These are phyloP conservation scores for Venturia canescens DNA, from an alignment of 1,140 invertebrate genomes.

Conservation along the genomic window DNA sequence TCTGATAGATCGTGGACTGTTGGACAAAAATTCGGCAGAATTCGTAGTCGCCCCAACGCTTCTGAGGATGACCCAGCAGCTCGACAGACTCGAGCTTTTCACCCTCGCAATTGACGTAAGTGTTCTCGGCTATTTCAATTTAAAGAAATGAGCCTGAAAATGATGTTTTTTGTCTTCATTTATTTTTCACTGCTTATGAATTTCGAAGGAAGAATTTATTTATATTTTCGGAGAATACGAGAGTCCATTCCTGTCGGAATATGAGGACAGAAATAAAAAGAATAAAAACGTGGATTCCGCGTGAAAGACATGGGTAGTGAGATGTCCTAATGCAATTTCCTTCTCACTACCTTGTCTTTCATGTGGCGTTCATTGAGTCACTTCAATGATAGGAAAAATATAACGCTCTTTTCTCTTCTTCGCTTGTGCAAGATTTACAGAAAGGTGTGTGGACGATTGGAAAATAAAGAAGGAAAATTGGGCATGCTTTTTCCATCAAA, in stretches of 20 bases:
- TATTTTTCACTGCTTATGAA: not conserved
- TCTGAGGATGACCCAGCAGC: conserved; percentile 58
- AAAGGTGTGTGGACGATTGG: not conserved
- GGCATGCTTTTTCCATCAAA: conserved; percentile 82
- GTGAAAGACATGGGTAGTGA: conserved; percentile 98
- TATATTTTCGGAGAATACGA: not conserved
- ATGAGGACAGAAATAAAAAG: conserved; percentile 32
- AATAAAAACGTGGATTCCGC: conserved; percentile 64
- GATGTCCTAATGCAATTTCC: conserved; percentile 82
- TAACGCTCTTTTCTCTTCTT: not conserved
- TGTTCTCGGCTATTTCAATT: conserved; percentile 50
- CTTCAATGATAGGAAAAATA: conserved; percentile 9
- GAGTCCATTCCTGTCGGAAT: not conserved
- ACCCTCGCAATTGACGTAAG: conserved; percentile 75
- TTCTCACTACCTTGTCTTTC: conserved; percentile 98
- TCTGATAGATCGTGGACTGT: conserved; percentile 80
- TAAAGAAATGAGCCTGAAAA: not conserved
- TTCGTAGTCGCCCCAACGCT: conserved; percentile 71
- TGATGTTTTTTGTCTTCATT: no score
- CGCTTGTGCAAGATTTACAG: not conserved
- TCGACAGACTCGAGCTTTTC: conserved; percentile 75
- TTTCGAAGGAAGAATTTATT: conserved; percentile 15
- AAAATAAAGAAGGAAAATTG: conserved; percentile 20
- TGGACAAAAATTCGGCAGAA: conserved; percentile 79
- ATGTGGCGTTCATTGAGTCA: conserved; percentile 76